Conservation (phyloP, 2,888 invertebrate genomes). For the Pasiphila rectangulata region DNA sequence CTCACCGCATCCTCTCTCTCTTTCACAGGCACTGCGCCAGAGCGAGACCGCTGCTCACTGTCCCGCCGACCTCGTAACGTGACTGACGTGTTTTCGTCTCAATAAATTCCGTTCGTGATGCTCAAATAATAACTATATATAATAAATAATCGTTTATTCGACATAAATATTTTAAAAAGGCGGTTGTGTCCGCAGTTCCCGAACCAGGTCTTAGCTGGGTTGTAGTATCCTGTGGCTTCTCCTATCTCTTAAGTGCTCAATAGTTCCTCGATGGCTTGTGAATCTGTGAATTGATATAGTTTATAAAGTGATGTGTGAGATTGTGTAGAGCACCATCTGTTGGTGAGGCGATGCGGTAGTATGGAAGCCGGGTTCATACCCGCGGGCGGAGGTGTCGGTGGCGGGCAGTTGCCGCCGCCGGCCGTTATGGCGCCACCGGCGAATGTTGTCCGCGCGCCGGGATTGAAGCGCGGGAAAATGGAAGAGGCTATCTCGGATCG, state of each 20-base stretch:
- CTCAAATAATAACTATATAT: conserved; percentile 16
- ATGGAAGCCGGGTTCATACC: conserved; percentile 79
- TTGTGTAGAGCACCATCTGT: conserved; percentile 20
- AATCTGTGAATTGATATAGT: conserved; percentile 34
- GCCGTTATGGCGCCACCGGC: conserved; percentile 74
- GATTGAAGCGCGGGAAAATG: conserved; percentile 88
- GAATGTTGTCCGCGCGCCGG: conserved; percentile 88
- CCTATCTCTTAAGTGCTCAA: conserved; percentile 26
- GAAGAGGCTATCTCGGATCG: conserved; percentile 88
- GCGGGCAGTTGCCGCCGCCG: conserved; percentile 45
- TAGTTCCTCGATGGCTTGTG: conserved; percentile 26
- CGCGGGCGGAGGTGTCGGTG: conserved; percentile 45
- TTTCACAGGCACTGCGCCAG: conserved; percentile 54
- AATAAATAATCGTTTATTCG: too few species aligned
- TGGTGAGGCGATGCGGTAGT: conserved; percentile 2
- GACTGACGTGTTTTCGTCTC: conserved; percentile 7
- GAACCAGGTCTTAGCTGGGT: too few species aligned
- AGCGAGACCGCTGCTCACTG: conserved; percentile 36
- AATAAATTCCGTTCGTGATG: conserved; percentile 18
- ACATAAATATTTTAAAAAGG: too few species aligned
- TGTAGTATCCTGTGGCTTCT: too few species aligned
- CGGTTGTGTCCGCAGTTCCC: too few species aligned
- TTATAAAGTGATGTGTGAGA: conserved; percentile 23
- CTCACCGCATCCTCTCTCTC: conserved; percentile 44
- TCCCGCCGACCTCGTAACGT: conserved; percentile 8